Evolutionary conservation across 2,113 vertebrate genomes (phyloP), one percentile per base, ranked within the genome.

Genomic region (Chaetodon trifascialis): DNA sequence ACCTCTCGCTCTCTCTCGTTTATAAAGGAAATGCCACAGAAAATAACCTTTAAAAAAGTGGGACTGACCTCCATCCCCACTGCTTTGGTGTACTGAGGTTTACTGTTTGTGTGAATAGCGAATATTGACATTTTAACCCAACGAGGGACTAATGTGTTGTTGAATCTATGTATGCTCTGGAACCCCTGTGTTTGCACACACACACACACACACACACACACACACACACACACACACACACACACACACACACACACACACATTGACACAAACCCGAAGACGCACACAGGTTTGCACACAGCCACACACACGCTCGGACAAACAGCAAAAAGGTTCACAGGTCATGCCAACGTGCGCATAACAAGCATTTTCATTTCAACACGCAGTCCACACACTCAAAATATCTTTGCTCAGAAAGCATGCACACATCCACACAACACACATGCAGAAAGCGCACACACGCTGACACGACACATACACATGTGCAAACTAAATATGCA

Each of bases 71-170:
- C 82, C 59, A 23, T 76, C 64, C 86, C 83, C 19, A 52, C 76
- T 68, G 86, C n/a, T 77, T 79, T 34, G 63, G 60, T 5, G 1
- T 23, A 30, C 59, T 1, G 36, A 76, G 78, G 62, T 70, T 66
- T 77, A 44, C 76, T 87, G 87, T 85, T 81, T 77, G 82, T 87
- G 65, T 84, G 83, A 88, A 90, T 87, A 38, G 80, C 73, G 85
- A 83, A 77, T 89, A 88, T 90, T 89, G 91, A 86, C 88, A 92
- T 88, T 91, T 90, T 38, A 59, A 75, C 68, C 58, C 70, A 59
- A 75, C 83, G 46, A 42, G 83, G 76, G 85, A 88, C 77, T 62
- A 72, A 80, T 75, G 75, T 87, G 74, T 82, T 87, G 78, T 73
- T 87, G 87, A 79, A 59, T 85, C 63, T 81, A 67, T 85, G 80